Base-by-base conservation (phyloP, 2,888 invertebrate species). In the Papilio elwesi region DNA sequence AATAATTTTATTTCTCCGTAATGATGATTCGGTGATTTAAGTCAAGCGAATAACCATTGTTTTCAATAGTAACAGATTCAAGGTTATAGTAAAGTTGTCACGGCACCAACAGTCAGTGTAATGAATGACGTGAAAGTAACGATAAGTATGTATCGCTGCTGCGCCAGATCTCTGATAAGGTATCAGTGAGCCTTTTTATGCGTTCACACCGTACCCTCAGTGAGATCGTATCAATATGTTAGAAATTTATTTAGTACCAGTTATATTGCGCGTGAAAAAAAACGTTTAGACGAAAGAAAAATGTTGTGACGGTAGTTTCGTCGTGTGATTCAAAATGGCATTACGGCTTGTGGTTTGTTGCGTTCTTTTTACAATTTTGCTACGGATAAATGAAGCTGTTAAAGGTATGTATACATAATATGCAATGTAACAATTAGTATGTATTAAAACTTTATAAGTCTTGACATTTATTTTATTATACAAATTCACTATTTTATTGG, bases 141-240 rank as follows among this genome's bases (percentile, higher is more conserved):
- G 87, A 89, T 87, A 88, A 71, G 43, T 71, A 48, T 26, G 16
- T 71, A 75, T 75, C 73, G 64, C 67, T 69, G 62, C 87, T 77
- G 80, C 83, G 81, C 82, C 82, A 83, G 83, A 90, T 90, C 87
- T 82, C 76, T 86, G 90, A 91, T 91, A 91, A 83, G 81, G 73
- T 90, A 91, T 89, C 89, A 84, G 75, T 78, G 77, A 78, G 79
- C 81, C 76, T 81, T 85, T 87, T 85, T 82, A 80, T 83, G 77
- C 81, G 80, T 82, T 80, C 78, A 84, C 84, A 80, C 82, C 82
- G 78, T 76, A 75, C 77, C 79, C 74, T 79, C 76, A 77, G 59
- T 49, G 67, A 66, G 63, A 65, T 70, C 65, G 70, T 57, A 63
- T 70, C 69, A 55, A 73, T 70, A 74, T 65, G 55, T 69, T 67